phyloP scores from a whole-genome alignment of 1,140 invertebrate genomes.

The Aphaenogaster rudis region DNA sequence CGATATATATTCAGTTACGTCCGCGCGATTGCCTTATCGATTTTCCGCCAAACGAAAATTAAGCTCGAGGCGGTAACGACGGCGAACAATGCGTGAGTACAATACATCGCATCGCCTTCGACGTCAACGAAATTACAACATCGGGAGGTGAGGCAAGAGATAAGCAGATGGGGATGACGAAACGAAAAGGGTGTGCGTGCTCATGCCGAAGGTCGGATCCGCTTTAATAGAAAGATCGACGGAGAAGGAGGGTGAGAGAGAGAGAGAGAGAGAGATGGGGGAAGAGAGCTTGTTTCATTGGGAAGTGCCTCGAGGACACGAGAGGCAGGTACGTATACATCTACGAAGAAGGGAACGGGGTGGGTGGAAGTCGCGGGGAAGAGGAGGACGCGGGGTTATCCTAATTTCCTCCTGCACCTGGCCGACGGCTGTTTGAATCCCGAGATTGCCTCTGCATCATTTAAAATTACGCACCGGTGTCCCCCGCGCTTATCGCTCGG shows the following conservation, averaged over 20 bases:
- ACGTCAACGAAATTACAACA: background rate
- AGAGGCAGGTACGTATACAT: background rate
- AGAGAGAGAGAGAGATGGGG: background rate
- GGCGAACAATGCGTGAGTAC: background rate
- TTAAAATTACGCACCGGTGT: conserved; percentile 71
- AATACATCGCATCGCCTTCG: background rate
- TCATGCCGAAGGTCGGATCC: background rate
- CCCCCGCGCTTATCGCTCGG: background rate
- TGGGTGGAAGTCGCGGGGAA: background rate
- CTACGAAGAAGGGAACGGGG: background rate
- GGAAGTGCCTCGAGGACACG: background rate
- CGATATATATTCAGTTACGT: conserved; percentile 19
- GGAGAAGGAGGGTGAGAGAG: background rate
- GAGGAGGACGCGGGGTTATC: conserved; percentile 8
- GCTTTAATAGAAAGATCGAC: conserved; percentile 38
- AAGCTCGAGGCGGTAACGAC: background rate
- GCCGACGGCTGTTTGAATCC: conserved; percentile 71
- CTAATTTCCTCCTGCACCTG: conserved; percentile 69
- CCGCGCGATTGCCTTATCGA: conserved; percentile 1
- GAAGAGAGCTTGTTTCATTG: conserved; percentile 5
- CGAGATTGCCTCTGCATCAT: conserved; percentile 78
- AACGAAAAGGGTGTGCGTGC: background rate
- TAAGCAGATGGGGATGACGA: background rate
- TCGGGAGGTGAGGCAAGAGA: background rate
- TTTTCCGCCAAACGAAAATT: conserved; percentile 30